Evolutionary conservation across 2,797 vertebrate genomes (phyloP).

Genomic region (Mormyrops boulengeri): DNA sequence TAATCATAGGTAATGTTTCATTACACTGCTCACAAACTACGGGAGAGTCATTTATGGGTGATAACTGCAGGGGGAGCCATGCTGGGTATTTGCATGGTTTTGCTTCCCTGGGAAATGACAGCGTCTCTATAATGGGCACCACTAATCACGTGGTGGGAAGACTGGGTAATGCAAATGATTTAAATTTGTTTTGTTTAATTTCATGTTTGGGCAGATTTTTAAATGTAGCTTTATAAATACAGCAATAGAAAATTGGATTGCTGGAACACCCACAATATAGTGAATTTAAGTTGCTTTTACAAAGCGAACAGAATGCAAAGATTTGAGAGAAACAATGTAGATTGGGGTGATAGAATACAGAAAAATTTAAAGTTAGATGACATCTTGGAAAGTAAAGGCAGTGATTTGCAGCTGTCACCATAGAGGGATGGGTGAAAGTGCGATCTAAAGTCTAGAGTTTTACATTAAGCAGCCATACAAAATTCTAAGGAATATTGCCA

Average conservation of each 20-base stretch:
- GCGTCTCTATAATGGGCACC: not conserved
- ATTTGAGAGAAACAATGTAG: not conserved
- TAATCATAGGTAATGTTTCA: conserved; percentile 31
- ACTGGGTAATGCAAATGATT: not conserved
- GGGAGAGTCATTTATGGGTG: conserved; percentile 32
- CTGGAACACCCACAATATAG: not conserved
- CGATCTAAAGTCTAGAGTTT: not conserved
- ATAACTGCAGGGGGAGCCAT: conserved; percentile 28
- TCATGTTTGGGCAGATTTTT: not conserved
- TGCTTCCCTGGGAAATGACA: conserved; percentile 29
- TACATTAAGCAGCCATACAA: not conserved
- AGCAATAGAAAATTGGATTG: not conserved
- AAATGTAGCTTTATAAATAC: not conserved
- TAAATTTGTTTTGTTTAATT: not conserved
- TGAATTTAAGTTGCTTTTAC: not conserved
- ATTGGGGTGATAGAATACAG: not conserved
- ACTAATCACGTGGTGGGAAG: conserved; percentile 8
- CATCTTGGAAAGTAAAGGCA: not conserved
- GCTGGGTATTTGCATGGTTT: conserved; percentile 31
- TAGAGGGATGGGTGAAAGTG: not conserved
- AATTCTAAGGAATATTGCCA: not conserved
- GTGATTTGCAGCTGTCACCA: not conserved
- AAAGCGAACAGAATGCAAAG: not conserved
- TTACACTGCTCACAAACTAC: conserved; percentile 35
- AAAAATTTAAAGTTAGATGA: not conserved